phyloP scores from a whole-genome alignment of 1,140 invertebrate species.

The Scaptomyza graminum region DNA sequence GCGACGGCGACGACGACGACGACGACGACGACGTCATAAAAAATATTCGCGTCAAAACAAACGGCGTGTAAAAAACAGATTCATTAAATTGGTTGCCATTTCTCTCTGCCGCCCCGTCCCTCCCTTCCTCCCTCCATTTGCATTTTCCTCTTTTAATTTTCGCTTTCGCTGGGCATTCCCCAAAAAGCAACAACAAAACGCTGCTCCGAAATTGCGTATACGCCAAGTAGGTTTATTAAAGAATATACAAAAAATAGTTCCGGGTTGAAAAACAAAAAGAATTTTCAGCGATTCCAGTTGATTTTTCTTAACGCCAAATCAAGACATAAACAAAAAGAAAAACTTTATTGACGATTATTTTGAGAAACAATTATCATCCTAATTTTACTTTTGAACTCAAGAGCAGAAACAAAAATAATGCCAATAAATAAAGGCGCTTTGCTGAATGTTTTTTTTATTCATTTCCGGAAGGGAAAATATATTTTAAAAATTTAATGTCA shows the following conservation, averaged over 20 bases:
- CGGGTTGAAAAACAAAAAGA: neutral
- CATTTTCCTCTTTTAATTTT: conserved; percentile 16
- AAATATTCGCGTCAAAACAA: conserved; percentile 61
- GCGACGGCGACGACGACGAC: conserved; percentile 13
- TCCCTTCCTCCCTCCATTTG: conserved; percentile 38
- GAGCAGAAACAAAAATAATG: too few relatives aligned
- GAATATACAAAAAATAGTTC: neutral
- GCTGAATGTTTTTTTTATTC: too few relatives aligned
- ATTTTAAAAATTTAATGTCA: too few relatives aligned
- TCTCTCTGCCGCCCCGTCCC: too few relatives aligned
- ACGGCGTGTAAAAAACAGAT: conserved; percentile 57
- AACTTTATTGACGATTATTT: too few relatives aligned
- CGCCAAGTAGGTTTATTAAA: conserved; percentile 8
- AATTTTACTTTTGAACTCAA: too few relatives aligned
- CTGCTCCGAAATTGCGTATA: conserved; percentile 33
- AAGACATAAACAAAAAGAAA: too few relatives aligned
- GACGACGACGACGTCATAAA: conserved; percentile 33
- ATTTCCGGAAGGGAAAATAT: too few relatives aligned
- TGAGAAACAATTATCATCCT: too few relatives aligned
- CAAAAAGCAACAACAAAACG: neutral
- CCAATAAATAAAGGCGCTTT: too few relatives aligned
- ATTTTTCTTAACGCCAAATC: too few relatives aligned
- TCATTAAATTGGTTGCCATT: conserved; percentile 68
- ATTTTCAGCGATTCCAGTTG: too few relatives aligned
- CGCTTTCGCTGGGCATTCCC: conserved; percentile 9